Percentiles rank a stretch among this genome's conserved stretches.
These are phyloP conservation scores for Macaca nemestrina DNA, from an alignment of 2,113 vertebrate genomes.

Conservation along the genomic window DNA sequence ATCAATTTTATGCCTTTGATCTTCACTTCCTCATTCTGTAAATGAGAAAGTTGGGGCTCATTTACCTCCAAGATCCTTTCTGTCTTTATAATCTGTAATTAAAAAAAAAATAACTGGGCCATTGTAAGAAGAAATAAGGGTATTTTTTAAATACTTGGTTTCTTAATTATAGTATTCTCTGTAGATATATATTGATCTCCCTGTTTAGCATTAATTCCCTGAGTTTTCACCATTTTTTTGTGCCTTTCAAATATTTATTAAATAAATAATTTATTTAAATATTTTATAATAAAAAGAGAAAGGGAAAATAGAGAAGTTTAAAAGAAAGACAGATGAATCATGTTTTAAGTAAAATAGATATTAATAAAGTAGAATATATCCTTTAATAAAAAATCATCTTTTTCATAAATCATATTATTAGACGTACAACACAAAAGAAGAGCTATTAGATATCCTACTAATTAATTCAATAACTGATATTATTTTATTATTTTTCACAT, in stretches of 20 bases:
- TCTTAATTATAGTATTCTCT: not conserved
- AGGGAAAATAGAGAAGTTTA: not conserved
- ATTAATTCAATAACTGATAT: not conserved
- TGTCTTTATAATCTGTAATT: not conserved
- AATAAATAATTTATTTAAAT: not conserved
- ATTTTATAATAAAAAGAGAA: not conserved
- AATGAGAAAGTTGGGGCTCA: rapidly evolving
- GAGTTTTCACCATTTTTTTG: not conserved
- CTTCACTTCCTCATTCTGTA: not conserved
- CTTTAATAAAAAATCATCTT: not conserved
- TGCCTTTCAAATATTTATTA: not conserved
- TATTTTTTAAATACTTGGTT: not conserved
- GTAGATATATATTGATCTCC: not conserved
- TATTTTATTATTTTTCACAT: not conserved
- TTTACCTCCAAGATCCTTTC: not conserved
- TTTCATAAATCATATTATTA: not conserved
- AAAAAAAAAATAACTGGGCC: not conserved
- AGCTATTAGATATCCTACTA: not conserved
- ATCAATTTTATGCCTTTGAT: not conserved
- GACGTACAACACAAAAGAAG: not conserved
- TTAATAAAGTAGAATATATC: not conserved
- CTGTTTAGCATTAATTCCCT: not conserved
- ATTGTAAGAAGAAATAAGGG: not conserved
- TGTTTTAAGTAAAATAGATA: not conserved
- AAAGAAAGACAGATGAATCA: not conserved